These are phyloP conservation scores for Chaetodon auriga DNA, from an alignment of 2,113 vertebrate genomes.

Conservation along the genomic window DNA sequence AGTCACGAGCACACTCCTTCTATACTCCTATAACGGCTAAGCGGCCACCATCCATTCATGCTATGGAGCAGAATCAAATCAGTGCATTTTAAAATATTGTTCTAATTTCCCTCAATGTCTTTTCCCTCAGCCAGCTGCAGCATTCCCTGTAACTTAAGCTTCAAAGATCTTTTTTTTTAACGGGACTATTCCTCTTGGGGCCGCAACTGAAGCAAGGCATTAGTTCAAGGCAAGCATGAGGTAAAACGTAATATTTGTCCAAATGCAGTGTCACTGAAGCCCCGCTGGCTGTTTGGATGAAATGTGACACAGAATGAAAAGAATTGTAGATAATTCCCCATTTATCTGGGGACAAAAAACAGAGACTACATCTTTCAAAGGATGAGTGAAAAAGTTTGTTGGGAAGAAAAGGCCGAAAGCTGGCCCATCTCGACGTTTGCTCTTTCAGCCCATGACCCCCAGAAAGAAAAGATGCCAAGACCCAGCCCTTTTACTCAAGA, in stretches of 20 bases:
- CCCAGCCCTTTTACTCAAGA: background rate
- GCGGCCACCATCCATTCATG: background rate
- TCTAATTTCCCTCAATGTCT: slow-evolving; percentile 37
- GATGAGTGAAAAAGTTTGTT: slow-evolving; percentile 9
- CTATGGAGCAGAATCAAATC: slow-evolving; percentile 34
- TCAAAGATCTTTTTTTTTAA: slow-evolving; percentile 47
- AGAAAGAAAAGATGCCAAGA: background rate
- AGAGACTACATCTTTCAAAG: slow-evolving; percentile 6
- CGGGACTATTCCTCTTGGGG: slow-evolving; percentile 47
- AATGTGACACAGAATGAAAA: slow-evolving; percentile 36
- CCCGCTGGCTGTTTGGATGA: slow-evolving; percentile 33
- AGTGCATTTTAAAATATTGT: slow-evolving; percentile 43
- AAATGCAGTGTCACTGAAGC: slow-evolving; percentile 50
- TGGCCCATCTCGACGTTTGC: background rate
- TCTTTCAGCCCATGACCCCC: background rate
- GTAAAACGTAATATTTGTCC: slow-evolving; percentile 50
- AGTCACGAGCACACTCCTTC: slow-evolving; percentile 3
- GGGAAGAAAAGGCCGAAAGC: background rate
- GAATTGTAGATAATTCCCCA: slow-evolving; percentile 18
- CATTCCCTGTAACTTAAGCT: slow-evolving; percentile 34
- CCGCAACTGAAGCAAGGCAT: slow-evolving; percentile 33
- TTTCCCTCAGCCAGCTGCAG: slow-evolving; percentile 11
- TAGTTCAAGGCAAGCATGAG: slow-evolving; percentile 53
- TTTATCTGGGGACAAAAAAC: slow-evolving; percentile 5
- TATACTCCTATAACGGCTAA: background rate